A percentile compares a stretch with the other conserved stretches of the same genome.
Conservation (phyloP, 2,797 vertebrate genomes). For the Spheniscus humboldti region DNA sequence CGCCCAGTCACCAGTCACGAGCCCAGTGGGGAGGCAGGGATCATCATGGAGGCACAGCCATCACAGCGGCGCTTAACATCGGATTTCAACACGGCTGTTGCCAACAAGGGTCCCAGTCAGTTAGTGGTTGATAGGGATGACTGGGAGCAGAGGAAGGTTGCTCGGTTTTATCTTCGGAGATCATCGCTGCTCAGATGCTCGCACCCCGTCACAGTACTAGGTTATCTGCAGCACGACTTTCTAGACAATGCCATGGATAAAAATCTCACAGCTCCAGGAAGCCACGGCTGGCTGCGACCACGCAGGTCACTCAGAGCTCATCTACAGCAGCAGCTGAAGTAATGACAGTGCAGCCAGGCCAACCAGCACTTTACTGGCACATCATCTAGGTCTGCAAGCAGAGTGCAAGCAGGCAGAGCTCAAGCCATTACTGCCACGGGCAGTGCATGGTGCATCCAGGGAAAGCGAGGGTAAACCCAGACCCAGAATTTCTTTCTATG, state of each 20-base stretch:
- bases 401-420: background rate
- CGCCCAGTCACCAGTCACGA: background rate
- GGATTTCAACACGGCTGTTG: fast-evolving
- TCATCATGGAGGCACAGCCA: background rate
- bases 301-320: background rate
- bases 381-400: background rate
- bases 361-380: fast-evolving
- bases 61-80: fast-evolving
- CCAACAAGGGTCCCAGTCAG: background rate
- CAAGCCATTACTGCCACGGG: fast-evolving
- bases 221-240: background rate
- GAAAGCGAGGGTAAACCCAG: background rate
- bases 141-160: background rate
- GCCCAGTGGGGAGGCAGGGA: background rate
- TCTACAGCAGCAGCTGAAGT: background rate
- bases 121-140: background rate
- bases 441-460: background rate
- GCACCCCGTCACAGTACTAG: no score
- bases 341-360: background rate
- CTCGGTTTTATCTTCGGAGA: background rate
- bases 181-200: background rate
- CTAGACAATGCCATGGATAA: background rate
- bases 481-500: background rate
- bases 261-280: background rate
- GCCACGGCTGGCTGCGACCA: background rate